phyloP scores from a whole-genome alignment of 2,113 vertebrate genomes.

The Dicentrarchus labrax region DNA sequence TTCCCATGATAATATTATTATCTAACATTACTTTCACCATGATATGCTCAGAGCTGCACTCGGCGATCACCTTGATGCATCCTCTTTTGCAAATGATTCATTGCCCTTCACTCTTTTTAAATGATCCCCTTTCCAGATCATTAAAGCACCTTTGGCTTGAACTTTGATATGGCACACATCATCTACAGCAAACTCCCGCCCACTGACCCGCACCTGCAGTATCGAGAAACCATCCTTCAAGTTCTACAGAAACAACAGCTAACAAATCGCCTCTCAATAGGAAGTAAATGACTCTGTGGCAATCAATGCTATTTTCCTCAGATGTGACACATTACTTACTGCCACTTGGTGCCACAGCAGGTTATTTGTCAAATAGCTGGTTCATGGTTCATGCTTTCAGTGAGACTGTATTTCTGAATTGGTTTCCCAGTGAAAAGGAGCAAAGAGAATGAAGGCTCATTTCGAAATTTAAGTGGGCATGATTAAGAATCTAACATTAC shows the following conservation, averaged over 20 bases:
- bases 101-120: constrained; percentile 46
- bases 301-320: constrained; percentile 73
- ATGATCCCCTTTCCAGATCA: constrained; percentile 56
- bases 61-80: constrained; percentile 45
- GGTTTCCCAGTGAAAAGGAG: constrained; percentile 35
- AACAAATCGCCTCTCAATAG: constrained; percentile 73
- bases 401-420: constrained; percentile 37
- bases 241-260: constrained; percentile 46
- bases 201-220: constrained; percentile 38
- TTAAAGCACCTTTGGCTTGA: constrained; percentile 63
- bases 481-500: constrained; percentile 38
- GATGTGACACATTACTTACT: constrained; percentile 68
- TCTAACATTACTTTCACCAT: constrained; percentile 65
- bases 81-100: constrained; percentile 59
- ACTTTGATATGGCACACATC: constrained; percentile 38
- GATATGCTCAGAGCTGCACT: constrained; percentile 40
- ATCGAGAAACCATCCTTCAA: constrained; percentile 69
- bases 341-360: constrained; percentile 46
- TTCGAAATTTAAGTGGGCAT: constrained; percentile 22
- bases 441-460: constrained; percentile 25
- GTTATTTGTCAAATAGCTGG: constrained; percentile 68
- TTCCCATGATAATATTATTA: constrained; percentile 63
- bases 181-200: constrained; percentile 27
- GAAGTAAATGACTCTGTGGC: constrained; percentile 69
- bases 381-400: constrained; percentile 35